Evolutionary conservation across 2,113 vertebrate genomes (phyloP), one percentile per base, ranked within the genome.

Genomic region (Pelusios castaneus): DNA sequence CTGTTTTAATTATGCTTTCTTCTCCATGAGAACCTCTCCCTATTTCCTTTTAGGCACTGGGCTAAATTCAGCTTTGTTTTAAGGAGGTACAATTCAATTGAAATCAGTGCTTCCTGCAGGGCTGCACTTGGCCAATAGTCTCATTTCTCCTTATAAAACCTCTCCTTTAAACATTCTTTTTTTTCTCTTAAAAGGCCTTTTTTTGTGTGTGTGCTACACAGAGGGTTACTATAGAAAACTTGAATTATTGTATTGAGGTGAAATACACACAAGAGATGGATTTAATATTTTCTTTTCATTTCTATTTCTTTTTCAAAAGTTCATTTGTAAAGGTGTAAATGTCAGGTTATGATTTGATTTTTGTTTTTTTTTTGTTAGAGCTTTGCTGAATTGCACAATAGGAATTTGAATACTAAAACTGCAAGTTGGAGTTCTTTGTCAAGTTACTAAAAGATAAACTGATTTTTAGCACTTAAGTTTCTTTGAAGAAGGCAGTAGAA

Each of bases 111-210:
- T 38, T 27, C 49, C 77, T 67, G 5, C 3, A 2, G 2, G 27
- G 7, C 17, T 82, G 73, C 54, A 51, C 2, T 6, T 73, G 8
- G 2, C 76, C 17, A 38, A 87, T 89, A 85, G 1, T 2, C 14
- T 75, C 29, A 49, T 77, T 82, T 92, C 11, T 84, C 54, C 45
- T 80, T 87, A 84, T 52, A 38, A 88, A 82, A 77, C 55, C 6
- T 88, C 38, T 86, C 6, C 63, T 56, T 81, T 1, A 75, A 63
- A 4, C 2, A 1, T 58, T 88, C 76, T 87, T 79, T 45, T 75
- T 75, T 45, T 12, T 14, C 13, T 16, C 29, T 51, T 19, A 76
- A 8, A 81, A 6, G 27, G 10, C 34, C 1, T 0, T 0, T 81
- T 16, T 47, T 82, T 94, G 86, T 82, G 14, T 24, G n/a, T n/a